Conservation (phyloP, 2,113 vertebrate species). For the Alectura lathami region DNA sequence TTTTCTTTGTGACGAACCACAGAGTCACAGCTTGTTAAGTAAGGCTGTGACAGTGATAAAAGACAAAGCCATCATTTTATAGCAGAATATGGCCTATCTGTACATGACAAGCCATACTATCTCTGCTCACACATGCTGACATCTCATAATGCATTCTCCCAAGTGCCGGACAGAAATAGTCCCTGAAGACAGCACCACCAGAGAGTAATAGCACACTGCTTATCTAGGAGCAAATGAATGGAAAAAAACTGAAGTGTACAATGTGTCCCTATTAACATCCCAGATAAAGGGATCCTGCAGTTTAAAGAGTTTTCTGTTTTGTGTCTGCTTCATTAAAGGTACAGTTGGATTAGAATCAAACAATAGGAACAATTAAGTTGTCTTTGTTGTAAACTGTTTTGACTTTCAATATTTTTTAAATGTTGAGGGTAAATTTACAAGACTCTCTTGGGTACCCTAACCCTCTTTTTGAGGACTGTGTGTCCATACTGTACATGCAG, state of each 20-base stretch:
- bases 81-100: slow-evolving; percentile 81
- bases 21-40: slow-evolving; percentile 81
- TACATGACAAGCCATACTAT: slow-evolving; percentile 84
- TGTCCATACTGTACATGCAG: background rate
- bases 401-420: background rate
- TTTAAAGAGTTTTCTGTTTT: slow-evolving; percentile 41
- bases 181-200: slow-evolving; percentile 75
- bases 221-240: slow-evolving; percentile 81
- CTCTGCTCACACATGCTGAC: slow-evolving; percentile 81
- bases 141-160: slow-evolving; percentile 83
- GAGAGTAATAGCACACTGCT: slow-evolving; percentile 76
- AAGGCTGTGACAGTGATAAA: slow-evolving; percentile 81
- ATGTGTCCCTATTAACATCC: slow-evolving; percentile 63
- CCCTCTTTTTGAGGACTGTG: background rate
- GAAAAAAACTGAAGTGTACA: slow-evolving; percentile 72
- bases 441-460: background rate
- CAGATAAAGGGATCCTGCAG: slow-evolving; percentile 55
- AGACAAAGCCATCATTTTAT: slow-evolving; percentile 77
- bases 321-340: slow-evolving; percentile 7
- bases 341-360: background rate
- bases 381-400: background rate
- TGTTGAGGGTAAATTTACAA: background rate
- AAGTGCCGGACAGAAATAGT: slow-evolving; percentile 80
- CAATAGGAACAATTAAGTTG: background rate
- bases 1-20: slow-evolving; percentile 81